A percentile compares a stretch with the other conserved stretches of the same genome.
Conservation (phyloP, 2,888 invertebrate species). For the Gortyna flavago region DNA sequence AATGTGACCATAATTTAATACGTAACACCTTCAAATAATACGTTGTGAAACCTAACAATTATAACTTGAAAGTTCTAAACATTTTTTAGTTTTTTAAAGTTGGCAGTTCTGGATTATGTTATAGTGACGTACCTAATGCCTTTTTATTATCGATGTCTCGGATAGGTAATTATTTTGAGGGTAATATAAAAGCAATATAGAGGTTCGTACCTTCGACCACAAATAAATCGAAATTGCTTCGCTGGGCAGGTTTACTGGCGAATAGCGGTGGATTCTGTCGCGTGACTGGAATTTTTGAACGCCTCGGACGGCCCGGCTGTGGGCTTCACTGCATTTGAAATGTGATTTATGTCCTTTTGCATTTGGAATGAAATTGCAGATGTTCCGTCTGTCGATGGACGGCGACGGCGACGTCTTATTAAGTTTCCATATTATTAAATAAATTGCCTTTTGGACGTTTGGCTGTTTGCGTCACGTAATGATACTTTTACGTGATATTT, state of each 20-base stretch:
- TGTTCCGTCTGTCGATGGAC: conserved; percentile 67
- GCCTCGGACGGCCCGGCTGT: conserved; percentile 68
- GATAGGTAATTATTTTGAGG: conserved; percentile 68
- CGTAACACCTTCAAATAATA: conserved; percentile 53
- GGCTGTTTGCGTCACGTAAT: conserved; percentile 29
- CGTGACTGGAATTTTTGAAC: conserved; percentile 83
- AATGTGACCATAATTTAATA: conserved; percentile 60
- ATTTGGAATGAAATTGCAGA: conserved; percentile 80
- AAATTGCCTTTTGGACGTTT: conserved; percentile 55
- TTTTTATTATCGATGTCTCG: conserved; percentile 62
- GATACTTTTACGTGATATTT: conserved; percentile 16
- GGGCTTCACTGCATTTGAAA: conserved; percentile 80
- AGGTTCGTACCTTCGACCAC: conserved; percentile 70
- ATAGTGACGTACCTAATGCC: conserved; percentile 53
- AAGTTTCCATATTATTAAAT: conserved; percentile 54
- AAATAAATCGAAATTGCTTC: conserved; percentile 80
- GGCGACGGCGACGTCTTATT: conserved; percentile 59
- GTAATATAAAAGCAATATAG: conserved; percentile 72
- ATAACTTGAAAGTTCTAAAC: conserved; percentile 20
- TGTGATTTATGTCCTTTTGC: conserved; percentile 82
- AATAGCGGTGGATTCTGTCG: conserved; percentile 78
- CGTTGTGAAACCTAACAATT: conserved; percentile 38
- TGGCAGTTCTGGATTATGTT: conserved; percentile 26
- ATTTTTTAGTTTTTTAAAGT: conserved; percentile 18
- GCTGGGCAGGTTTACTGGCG: conserved; percentile 76